A percentile compares a stretch with the other conserved stretches of the same genome.
Evolutionary conservation across 2,113 vertebrate genomes (phyloP).

Genomic region (Scytalopus superciliaris): DNA sequence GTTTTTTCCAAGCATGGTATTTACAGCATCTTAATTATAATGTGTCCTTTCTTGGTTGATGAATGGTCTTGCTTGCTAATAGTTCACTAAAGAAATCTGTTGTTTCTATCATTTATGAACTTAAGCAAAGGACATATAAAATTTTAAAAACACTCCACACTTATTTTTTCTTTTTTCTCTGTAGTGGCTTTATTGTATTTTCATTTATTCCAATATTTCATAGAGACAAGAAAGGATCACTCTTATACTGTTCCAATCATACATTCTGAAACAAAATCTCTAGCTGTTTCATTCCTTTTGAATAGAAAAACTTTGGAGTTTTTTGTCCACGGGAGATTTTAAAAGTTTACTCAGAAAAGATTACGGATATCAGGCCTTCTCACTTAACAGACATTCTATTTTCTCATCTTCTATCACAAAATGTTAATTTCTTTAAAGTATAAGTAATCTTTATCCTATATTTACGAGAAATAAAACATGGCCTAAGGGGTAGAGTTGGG

Average conservation of each 20-base stretch:
- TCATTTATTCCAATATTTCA: not conserved
- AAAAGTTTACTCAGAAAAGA: not conserved
- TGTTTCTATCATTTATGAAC: not conserved
- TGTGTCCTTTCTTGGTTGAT: not conserved
- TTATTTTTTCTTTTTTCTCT: not conserved
- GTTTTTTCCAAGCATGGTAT: not conserved
- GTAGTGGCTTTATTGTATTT: not conserved
- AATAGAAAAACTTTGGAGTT: not conserved
- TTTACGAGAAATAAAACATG: not conserved
- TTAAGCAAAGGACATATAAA: not conserved
- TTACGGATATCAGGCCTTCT: not conserved
- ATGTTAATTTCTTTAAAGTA: not conserved
- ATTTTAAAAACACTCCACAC: not conserved
- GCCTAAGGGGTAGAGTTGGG: not conserved
- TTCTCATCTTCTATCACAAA: not conserved
- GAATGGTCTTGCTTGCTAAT: not conserved
- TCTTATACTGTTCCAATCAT: not conserved
- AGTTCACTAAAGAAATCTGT: not conserved
- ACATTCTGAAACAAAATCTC: not conserved
- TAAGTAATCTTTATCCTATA: not conserved
- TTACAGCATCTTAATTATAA: not conserved
- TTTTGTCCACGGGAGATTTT: not conserved
- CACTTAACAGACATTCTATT: not conserved
- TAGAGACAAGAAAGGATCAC: not conserved
- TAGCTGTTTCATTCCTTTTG: not conserved